Evolutionary conservation across 2,888 invertebrate genomes (phyloP).

Genomic region (Drosophila imparisetae): DNA sequence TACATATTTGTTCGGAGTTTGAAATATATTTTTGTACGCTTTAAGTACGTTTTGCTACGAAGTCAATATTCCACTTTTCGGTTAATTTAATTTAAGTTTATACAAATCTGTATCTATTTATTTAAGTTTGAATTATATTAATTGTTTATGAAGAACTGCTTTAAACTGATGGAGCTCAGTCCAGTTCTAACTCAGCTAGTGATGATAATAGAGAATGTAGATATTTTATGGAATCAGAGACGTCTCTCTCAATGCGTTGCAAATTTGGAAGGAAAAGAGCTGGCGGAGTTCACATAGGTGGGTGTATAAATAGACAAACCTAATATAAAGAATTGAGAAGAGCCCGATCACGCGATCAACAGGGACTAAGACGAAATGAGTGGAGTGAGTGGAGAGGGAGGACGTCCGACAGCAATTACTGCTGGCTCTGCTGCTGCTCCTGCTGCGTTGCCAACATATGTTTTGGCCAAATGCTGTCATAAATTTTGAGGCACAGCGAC

Average conservation of each 20-base stretch:
- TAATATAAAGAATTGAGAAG: conserved; percentile 25
- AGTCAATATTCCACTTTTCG: neutral
- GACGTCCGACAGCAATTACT: conserved; percentile 53
- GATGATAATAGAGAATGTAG: neutral
- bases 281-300: neutral
- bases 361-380: neutral
- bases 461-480: conserved; percentile 80
- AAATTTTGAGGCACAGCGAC: conserved; percentile 66
- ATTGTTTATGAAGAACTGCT: no score
- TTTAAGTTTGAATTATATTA: neutral
- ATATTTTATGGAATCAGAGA: neutral
- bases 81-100: neutral
- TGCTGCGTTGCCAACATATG: conserved; percentile 74
- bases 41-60: neutral
- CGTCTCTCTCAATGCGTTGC: no score
- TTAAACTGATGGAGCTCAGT: neutral
- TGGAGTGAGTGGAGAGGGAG: neutral
- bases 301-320: neutral
- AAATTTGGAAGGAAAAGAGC: neutral
- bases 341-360: conserved; percentile 14
- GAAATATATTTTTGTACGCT: neutral
- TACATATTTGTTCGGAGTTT: no score
- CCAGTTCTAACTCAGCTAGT: neutral
- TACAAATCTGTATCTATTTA: neutral
- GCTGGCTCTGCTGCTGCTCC: conserved; percentile 21